These are phyloP conservation scores for Ganaspis brasiliensis DNA, from an alignment of 2,888 invertebrate genomes.

Conservation along the genomic window DNA sequence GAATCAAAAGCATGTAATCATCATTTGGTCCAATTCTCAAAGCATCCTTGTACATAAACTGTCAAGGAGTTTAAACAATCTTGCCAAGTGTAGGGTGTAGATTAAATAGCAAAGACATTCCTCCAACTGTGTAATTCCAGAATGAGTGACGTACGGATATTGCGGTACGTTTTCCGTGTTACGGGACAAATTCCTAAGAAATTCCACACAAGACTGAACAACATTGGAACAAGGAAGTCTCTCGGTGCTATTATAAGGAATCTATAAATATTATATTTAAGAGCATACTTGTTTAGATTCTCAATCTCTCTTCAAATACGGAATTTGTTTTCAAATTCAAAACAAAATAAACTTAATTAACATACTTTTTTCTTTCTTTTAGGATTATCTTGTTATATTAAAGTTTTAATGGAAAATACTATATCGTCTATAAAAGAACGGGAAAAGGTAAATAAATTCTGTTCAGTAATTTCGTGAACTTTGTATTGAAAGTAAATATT, in stretches of 20 bases:
- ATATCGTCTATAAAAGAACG: too few relatives aligned
- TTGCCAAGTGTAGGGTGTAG: conserved; percentile 30
- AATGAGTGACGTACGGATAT: conserved; percentile 33
- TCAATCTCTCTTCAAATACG: background rate
- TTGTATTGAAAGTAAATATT: too few relatives aligned
- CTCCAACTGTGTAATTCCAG: conserved; percentile 21
- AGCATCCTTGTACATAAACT: conserved; percentile 27
- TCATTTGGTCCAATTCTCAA: conserved; percentile 6
- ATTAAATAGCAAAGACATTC: conserved; percentile 39
- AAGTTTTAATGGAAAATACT: too few relatives aligned
- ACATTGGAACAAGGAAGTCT: conserved; percentile 5
- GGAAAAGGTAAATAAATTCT: too few relatives aligned
- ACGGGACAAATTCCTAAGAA: conserved; percentile 36
- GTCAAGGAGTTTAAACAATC: conserved; percentile 37
- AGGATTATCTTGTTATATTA: too few relatives aligned
- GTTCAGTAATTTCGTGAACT: too few relatives aligned
- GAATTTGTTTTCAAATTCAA: too few relatives aligned
- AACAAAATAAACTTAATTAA: too few relatives aligned
- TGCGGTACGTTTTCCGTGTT: conserved; percentile 28
- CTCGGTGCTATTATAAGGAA: too few relatives aligned
- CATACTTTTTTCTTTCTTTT: too few relatives aligned
- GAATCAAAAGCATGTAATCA: conserved; percentile 24
- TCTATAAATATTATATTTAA: background rate
- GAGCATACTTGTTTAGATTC: too few relatives aligned
- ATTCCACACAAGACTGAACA: conserved; percentile 31